phyloP scores from a whole-genome alignment of 2,888 invertebrate genomes.

The Campoplex nolae region DNA sequence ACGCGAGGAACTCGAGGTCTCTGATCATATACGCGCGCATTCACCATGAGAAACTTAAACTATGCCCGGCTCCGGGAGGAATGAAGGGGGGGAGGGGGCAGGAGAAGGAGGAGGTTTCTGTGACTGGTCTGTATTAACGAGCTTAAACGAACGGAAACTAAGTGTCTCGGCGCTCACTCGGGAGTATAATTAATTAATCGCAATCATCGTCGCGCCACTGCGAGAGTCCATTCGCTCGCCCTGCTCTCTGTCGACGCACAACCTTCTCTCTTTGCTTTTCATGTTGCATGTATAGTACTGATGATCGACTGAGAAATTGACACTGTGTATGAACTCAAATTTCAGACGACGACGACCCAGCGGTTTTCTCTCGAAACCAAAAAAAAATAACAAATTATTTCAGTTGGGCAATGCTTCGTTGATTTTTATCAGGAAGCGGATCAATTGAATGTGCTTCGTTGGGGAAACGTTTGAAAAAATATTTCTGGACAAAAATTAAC shows the following conservation, averaged over 20 bases:
- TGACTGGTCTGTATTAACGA: conserved; percentile 80
- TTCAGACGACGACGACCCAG: background rate
- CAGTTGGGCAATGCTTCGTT: background rate
- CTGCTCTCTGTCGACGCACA: conserved; percentile 32
- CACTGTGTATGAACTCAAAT: conserved; percentile 29
- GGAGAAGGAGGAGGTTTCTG: conserved; percentile 59
- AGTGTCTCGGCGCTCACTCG: conserved; percentile 81
- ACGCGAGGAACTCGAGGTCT: conserved; percentile 69
- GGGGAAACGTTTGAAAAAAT: background rate
- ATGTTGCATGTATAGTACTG: conserved; percentile 8
- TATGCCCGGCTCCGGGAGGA: conserved; percentile 27
- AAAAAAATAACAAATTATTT: background rate
- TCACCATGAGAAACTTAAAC: conserved; percentile 64
- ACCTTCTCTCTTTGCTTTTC: conserved; percentile 44
- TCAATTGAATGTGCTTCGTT: background rate
- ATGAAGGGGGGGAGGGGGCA: background rate
- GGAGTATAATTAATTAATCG: conserved; percentile 84
- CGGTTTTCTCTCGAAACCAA: background rate
- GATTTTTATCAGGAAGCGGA: background rate
- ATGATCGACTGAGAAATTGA: conserved; percentile 43
- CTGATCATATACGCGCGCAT: conserved; percentile 53
- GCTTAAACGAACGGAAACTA: conserved; percentile 85
- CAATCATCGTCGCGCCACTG: conserved; percentile 71
- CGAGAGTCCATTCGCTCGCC: conserved; percentile 52
- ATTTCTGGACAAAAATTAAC: background rate